These are phyloP conservation scores for Acheta domesticus DNA, from an alignment of 2,888 invertebrate genomes.

Conservation along the genomic window DNA sequence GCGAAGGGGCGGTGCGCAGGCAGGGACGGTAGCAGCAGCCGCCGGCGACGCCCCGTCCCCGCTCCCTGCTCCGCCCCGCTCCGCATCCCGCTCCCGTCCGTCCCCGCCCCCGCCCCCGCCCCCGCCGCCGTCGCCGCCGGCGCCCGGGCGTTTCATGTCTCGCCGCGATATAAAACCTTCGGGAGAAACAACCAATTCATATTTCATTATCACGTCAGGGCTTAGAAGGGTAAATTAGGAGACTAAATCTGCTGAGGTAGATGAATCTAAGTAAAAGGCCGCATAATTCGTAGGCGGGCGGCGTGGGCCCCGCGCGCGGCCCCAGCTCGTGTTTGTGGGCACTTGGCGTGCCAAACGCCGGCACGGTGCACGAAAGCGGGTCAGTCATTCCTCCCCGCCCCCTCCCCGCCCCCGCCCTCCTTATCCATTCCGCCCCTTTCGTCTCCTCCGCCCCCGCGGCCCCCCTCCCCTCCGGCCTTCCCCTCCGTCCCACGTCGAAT, in stretches of 20 bases:
- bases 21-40: neutral
- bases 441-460: too few species aligned
- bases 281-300: constrained; percentile 9
- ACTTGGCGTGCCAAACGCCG: constrained; percentile 18
- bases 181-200: constrained; percentile 30
- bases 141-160: constrained; percentile 26
- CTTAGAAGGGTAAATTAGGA: constrained; percentile 12
- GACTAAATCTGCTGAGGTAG: constrained; percentile 18
- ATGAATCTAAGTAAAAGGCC: constrained; percentile 9
- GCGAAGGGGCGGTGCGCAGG: neutral
- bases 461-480: too few species aligned
- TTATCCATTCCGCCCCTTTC: too few species aligned
- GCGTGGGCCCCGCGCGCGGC: neutral
- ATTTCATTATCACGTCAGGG: constrained; percentile 31
- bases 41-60: neutral
- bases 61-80: neutral
- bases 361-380: constrained; percentile 5
- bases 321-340: neutral
- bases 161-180: constrained; percentile 26
- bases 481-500: too few species aligned
- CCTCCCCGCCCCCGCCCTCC: too few species aligned
- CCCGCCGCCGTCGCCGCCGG: neutral
- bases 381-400: neutral
- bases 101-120: neutral
- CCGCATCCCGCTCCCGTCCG: neutral